These are phyloP conservation scores for Apeira syringaria DNA, from an alignment of 2,888 invertebrate species.

Conservation along the genomic window DNA sequence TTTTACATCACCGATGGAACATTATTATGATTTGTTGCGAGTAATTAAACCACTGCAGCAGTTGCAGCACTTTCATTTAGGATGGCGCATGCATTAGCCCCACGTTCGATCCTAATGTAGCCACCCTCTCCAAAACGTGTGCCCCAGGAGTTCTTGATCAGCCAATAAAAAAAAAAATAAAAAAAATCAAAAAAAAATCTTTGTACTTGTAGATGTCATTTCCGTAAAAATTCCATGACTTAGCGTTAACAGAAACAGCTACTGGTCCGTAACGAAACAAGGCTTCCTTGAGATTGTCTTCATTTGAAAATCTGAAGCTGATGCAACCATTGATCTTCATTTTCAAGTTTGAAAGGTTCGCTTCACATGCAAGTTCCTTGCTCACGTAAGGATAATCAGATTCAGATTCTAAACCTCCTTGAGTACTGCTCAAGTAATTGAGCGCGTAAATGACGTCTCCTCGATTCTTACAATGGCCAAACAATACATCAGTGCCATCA, in stretches of 20 bases:
- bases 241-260: background rate
- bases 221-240: background rate
- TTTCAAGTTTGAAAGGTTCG: background rate
- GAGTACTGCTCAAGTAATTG: no score
- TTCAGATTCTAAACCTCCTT: background rate
- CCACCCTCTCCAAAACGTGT: constrained; percentile 1
- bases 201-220: background rate
- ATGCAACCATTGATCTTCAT: background rate
- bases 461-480: background rate
- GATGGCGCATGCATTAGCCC: background rate
- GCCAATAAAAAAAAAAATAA: constrained; percentile 1
- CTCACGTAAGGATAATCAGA: background rate
- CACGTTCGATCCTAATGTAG: background rate
- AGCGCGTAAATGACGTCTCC: background rate
- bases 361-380: background rate
- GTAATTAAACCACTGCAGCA: background rate
- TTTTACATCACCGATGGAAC: no score
- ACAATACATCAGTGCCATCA: no score
- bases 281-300: constrained; percentile 1
- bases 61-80: background rate
- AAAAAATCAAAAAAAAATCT: background rate
- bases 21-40: no score
- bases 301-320: background rate
- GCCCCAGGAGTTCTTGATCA: constrained; percentile 6
- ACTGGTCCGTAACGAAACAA: background rate